Evolutionary conservation across 2,888 invertebrate genomes (phyloP).

Genomic region (Drosophila quinaria): DNA sequence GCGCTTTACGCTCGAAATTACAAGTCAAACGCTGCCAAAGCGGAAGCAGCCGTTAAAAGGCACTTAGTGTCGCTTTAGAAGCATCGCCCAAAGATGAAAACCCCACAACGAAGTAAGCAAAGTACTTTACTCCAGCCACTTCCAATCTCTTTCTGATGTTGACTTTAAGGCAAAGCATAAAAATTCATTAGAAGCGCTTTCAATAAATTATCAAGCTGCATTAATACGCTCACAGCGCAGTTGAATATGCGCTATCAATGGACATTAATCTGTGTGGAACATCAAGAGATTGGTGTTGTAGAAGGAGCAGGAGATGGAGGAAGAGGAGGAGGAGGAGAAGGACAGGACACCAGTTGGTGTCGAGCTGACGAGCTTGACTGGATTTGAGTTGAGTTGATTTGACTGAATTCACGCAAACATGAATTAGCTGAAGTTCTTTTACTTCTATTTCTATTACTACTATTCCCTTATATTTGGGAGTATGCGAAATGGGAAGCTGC

Average conservation of each 20-base stretch:
- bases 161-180: conserved; percentile 57
- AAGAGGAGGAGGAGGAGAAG: neutral
- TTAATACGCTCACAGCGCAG: conserved; percentile 62
- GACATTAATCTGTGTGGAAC: conserved; percentile 63
- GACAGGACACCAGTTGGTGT: conserved; percentile 20
- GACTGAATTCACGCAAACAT: conserved; percentile 40
- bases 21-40: conserved; percentile 44
- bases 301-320: neutral
- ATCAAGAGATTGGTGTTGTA: neutral
- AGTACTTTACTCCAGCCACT: neutral
- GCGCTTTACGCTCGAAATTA: conserved; percentile 55
- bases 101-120: conserved; percentile 21
- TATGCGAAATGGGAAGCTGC: conserved; percentile 62
- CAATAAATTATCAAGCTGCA: conserved; percentile 80
- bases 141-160: neutral
- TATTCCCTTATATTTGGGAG: conserved; percentile 45
- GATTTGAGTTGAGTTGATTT: conserved; percentile 22
- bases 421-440: conserved; percentile 16
- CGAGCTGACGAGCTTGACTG: conserved; percentile 28
- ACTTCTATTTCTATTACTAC: neutral
- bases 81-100: conserved; percentile 29
- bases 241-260: conserved; percentile 73
- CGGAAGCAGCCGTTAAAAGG: conserved; percentile 66
- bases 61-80: conserved; percentile 55
- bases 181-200: conserved; percentile 73